Base-by-base conservation (phyloP, 2,797 vertebrate species). In the Australoheros facetus region DNA sequence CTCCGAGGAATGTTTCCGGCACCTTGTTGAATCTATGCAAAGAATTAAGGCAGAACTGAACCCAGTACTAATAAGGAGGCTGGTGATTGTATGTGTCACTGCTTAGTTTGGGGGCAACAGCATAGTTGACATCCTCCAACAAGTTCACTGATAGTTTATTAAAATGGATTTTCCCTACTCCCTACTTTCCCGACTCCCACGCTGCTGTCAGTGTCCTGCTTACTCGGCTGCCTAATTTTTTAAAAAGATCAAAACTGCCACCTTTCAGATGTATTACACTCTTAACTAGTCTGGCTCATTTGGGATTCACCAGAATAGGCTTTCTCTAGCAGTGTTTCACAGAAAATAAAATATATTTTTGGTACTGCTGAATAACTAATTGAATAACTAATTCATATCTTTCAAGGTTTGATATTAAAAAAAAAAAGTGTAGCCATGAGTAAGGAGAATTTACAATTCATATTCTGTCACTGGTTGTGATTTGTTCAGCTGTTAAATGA, bases 401-500 rank as follows among this genome's bases (percentile, higher is more conserved):
- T 48, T 66, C 39, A 66, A 66, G 62, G 26, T 12, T 48, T 42
- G 62, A 3, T 78, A 51, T 19, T 78, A 17, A 54, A 17, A 69
- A 30, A 26, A 30, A 53, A 71, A 48, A 69, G 16, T 69, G 54
- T 12, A 57, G 7, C 23, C 3, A n/a, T 26, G 39, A 48, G 11
- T 66, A 54, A 13, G 60, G 56, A 4, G 4, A 73, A 55, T 56
- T 51, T 71, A 21, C 71, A 64, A 28, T 62, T 12, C 12, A 34
- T 59, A 4, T 70, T 30, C 8, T 19, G 30, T 73, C 14, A 42
- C n/a, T 69, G n/a, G 4, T 77, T 60, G 7, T 59, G 45, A 71
- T 84, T 42, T 56, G 12, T 73, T 62, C 3, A 70, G 7, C 48
- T 81, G 23, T 73, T 70, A 14, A 51, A 32, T 56, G 16, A 34